Evolutionary conservation across 2,113 vertebrate genomes (phyloP), one percentile per base, ranked within the genome.

Genomic region (Eurystomus gularis): DNA sequence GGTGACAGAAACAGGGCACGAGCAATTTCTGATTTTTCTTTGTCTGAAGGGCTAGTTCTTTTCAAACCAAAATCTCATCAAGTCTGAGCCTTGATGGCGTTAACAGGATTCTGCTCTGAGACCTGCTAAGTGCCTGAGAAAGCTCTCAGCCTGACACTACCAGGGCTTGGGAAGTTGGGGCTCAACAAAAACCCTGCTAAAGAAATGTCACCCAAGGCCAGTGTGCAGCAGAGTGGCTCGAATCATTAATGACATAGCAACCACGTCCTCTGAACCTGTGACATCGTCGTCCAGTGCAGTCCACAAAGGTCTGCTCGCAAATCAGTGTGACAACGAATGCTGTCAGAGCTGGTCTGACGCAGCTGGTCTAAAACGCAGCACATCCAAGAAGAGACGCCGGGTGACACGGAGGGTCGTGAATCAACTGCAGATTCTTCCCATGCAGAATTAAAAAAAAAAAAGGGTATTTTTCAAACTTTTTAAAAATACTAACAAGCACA

Each of bases 31-130:
- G 13, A 37, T 70, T 81, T 48, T 11, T 40, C 37, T 40, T 66
- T 37, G 31, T 54, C 77, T 5, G 3, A 44, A 61, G 12, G 40
- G 7, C 73, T 65, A 65, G 13, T 6, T 78, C 19, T 85, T 87
- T 82, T 64, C 61, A 68, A 58, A 49, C 13, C 23, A 17, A 75
- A 69, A 58, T 0, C 39, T 44, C 17, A 18, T 20, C 24, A 40
- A 26, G 16, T 40, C 49, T 62, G n/a, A 87, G n/a, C 16, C 33
- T 72, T 71, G 0, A 0, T 1, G 1, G 35, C 6, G 28, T 71
- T 66, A 79, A 52, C 8, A 52, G 11, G 40, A 55, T 77, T 70
- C 49, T 73, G 33, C 48, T 76, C 62, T 72, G 82, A 73, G 66
- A 24, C 14, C 31, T 61, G 24, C 51, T 49, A 70, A 65, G 52